Evolutionary conservation across 2,113 vertebrate species (phyloP).

Genomic region (Cyanoliseus patagonus): DNA sequence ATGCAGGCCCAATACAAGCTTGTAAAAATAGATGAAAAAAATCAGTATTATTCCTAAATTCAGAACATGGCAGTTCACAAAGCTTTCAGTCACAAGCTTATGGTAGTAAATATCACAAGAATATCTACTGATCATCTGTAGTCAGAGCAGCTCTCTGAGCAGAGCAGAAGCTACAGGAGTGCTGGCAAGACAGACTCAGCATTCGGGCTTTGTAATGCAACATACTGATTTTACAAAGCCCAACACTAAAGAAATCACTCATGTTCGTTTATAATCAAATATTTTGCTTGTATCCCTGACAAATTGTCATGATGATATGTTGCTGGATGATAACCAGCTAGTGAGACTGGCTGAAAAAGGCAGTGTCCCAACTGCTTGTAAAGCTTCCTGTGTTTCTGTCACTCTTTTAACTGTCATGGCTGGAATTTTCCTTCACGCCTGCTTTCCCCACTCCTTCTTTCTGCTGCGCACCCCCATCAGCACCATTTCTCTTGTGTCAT

Average conservation of each 20-base stretch:
- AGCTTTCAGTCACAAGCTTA: not conserved
- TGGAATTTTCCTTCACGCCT: not conserved
- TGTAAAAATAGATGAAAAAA: not conserved
- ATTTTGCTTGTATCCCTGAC: not conserved
- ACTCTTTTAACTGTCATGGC: not conserved
- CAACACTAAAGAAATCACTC: not conserved
- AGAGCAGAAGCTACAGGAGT: conserved; percentile 12
- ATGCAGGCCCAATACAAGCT: not conserved
- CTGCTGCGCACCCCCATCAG: not conserved
- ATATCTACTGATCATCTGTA: not conserved
- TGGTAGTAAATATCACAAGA: not conserved
- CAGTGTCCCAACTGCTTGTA: not conserved
- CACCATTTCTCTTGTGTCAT: not conserved
- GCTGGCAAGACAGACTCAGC: conserved; percentile 4
- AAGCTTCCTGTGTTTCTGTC: not conserved
- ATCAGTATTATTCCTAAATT: not conserved
- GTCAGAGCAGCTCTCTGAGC: not conserved
- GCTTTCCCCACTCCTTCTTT: not conserved
- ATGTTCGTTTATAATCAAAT: conserved; percentile 35
- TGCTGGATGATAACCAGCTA: not conserved
- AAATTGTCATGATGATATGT: not conserved
- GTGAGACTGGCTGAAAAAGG: not conserved
- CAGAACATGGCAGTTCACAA: not conserved
- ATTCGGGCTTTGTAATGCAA: not conserved
- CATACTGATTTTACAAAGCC: conserved; percentile 6